A percentile compares a stretch with the other conserved stretches of the same genome.
Conservation (phyloP, 2,888 invertebrate genomes). For the Hyposoter didymator region DNA sequence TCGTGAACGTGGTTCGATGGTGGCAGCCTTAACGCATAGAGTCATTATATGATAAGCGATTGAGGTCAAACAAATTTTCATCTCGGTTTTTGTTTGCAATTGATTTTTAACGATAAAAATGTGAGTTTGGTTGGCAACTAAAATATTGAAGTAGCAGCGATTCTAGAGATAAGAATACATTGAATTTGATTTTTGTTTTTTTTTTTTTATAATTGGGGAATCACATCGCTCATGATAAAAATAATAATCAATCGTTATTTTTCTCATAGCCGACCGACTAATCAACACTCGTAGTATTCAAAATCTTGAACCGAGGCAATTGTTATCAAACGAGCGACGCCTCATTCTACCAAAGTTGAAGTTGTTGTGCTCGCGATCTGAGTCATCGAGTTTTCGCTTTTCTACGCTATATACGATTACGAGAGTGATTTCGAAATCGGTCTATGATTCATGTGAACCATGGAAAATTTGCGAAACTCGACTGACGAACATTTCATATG, state of each 20-base stretch:
- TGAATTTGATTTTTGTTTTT: not conserved
- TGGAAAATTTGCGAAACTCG: not conserved
- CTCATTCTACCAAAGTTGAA: not conserved
- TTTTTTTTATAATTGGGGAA: not conserved
- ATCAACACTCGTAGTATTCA: not conserved
- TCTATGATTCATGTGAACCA: constrained; percentile 13
- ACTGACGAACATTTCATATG: not conserved
- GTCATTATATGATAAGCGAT: not conserved
- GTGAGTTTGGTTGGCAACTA: not conserved
- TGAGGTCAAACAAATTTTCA: not conserved
- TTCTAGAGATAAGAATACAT: no score
- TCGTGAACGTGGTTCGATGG: not conserved
- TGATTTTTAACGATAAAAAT: not conserved
- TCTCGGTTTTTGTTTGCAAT: not conserved
- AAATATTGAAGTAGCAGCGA: not conserved
- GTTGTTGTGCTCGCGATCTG: not conserved
- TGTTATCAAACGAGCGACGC: not conserved
- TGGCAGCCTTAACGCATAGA: not conserved
- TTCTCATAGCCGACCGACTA: constrained; percentile 2
- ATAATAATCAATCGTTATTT: not conserved
- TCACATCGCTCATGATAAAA: not conserved
- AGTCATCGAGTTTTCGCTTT: constrained; percentile 6
- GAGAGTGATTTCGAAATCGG: not conserved
- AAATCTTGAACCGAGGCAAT: not conserved
- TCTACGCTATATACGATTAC: not conserved